A percentile compares a stretch with the other conserved stretches of the same genome.
Conservation (phyloP, 2,888 invertebrate species). For the Drosophila nr. fundita region DNA sequence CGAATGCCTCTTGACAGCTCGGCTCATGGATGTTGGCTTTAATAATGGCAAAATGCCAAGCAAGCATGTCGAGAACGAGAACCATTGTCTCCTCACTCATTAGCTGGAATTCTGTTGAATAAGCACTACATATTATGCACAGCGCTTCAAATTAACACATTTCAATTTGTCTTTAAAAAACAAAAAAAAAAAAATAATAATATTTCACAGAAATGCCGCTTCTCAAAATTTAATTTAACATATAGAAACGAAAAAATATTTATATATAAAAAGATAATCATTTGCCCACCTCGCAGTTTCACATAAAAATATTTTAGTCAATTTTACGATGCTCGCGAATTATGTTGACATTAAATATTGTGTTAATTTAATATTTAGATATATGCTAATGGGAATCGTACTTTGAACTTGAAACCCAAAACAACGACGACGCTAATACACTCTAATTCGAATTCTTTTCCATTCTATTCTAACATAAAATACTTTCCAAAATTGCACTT, state of each 20-base stretch:
- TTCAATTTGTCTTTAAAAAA: constrained; percentile 67
- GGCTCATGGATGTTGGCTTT: constrained; percentile 35
- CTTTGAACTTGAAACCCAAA: neutral
- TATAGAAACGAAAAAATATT: constrained; percentile 38
- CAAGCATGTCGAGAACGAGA: constrained; percentile 20
- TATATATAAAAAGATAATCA: neutral
- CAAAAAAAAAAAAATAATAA: constrained; percentile 14
- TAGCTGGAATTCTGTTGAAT: constrained; percentile 18
- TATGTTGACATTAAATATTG: constrained; percentile 74
- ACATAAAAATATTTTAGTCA: constrained; percentile 62
- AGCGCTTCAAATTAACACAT: constrained; percentile 67
- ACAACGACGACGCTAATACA: neutral
- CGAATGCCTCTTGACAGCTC: constrained; percentile 62
- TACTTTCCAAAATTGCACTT: neutral
- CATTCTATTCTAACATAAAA: neutral
- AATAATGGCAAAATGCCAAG: constrained; percentile 11
- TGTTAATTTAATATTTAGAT: constrained; percentile 80
- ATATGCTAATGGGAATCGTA: constrained; percentile 55
- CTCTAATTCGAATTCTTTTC: neutral
- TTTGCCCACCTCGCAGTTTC: constrained; percentile 39
- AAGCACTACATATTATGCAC: constrained; percentile 57
- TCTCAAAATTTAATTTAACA: constrained; percentile 47
- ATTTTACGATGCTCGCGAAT: constrained; percentile 65
- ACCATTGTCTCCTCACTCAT: constrained; percentile 23
- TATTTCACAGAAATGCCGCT: constrained; percentile 41